Base-by-base conservation (phyloP, 2,888 invertebrate genomes). In the Meandrusa payeni region DNA sequence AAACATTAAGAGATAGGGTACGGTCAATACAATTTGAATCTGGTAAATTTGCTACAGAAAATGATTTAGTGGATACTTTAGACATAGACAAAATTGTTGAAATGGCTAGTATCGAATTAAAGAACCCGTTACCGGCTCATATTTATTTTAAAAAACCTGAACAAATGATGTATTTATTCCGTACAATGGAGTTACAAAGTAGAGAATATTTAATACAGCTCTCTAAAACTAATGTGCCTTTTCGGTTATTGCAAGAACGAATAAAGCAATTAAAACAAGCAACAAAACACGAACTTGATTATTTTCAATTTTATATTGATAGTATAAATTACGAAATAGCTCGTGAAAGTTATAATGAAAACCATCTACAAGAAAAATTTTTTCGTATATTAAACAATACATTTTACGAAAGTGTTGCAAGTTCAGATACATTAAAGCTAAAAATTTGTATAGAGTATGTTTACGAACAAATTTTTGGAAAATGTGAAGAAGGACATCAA, bases 401-500 rank as follows among this genome's bases (percentile, higher is more conserved):
- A 5, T 87, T 87, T 61, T 85, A 77, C 48, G 73, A 82, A 15
- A 80, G 70, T 42, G 76, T 87, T 9, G 85, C 87, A 1, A 81
- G 80, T 57, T 81, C 76, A 2, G 58, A 51, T 41, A 80, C 75
- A 9, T 59, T 87, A 17, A 85, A 83, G 54, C 55, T 87, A 23
- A 80, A 78, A 67, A 85, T 86, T 46, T 87, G 87, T 55, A 73
- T 87, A 20, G 87, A 87, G 60, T 87, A 76, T 47, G 87, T 87
- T 11, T 87, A 86, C 45, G 83, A 86, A 61, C 73, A 85, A 67
- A 58, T 87, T 23, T 76, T 82, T 50, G 86, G 87, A 0, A 85
- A 85, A 52, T 81, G 82, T 54, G 86, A 87, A 55, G 87, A 87
- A 59, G 86, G 83, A 1, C 87, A 87, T 55, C 68, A 76, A 50